Base-by-base conservation (phyloP, 2,888 invertebrate species). In the Formica aserva region DNA sequence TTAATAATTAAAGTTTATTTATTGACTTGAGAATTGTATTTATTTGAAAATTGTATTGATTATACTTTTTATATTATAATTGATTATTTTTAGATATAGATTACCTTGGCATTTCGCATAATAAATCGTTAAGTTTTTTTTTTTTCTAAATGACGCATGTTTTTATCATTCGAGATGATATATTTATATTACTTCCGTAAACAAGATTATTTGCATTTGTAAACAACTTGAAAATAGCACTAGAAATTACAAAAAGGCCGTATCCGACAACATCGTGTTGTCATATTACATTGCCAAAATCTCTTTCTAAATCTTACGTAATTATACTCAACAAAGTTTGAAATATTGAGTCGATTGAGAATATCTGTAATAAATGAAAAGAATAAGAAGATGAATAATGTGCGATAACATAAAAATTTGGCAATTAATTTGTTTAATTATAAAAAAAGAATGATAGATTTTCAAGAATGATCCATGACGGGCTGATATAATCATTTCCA, bases 141-240 rank as follows among this genome's bases (percentile, higher is more conserved):
- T 78, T 60, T 52, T 32, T 71, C 45, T 62, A 78, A 69, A 71
- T 60, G 26, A 57, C 13, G 41, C 22, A 60, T 35, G 62, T 62
- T 71, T 60, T 62, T 26, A 57, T 52, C 26, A 62, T 15, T 65
- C 41, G 5, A 26, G 4, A 26, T 11, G 22, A 32, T 71, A 60
- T 80, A 45, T 45, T 48, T 67, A 48, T 38, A 6, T 52, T 69
- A 32, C 32, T 48, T 52, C 13, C 5, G 52, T 52, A 69, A 69
- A 52, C 52, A 75, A 62, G 1, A 35, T 32, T 32, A 38, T 57
- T 62, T 63, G 63, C 48, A 35, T 45, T 26, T 11, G 78, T 80
- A 80, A 80, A 80, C 78, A 71, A 60, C 57, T 9, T 60, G 29
- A 55, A 80, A 80, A 71, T 71, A 80, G 71, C 45, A 22, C 4